Base-by-base conservation (phyloP, 2,888 invertebrate species). In the Cetonia aurata region DNA sequence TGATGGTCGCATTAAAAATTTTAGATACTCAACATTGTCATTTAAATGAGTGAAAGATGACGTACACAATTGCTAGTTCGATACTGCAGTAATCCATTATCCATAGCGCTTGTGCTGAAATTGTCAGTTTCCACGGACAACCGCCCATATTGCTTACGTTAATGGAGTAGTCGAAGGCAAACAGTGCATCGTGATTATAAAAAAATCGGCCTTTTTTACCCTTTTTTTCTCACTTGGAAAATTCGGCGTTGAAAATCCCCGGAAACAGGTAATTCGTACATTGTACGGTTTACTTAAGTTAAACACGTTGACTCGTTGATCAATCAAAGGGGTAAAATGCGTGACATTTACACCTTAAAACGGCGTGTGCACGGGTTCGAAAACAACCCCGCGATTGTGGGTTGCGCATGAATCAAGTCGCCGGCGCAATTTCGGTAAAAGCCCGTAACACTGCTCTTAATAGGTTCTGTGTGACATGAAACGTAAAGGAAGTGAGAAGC, bases 61-160 rank as follows among this genome's bases (percentile, higher is more conserved):
- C 79, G 25, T 6, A 13, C 79, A 82, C 81, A 82, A 83, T 83
- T 83, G 83, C 83, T 83, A 82, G 81, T 82, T 82, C 82, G 81
- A 83, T 83, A 83, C 83, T 83, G 82, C 82, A 83, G 82, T 84
- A 83, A 84, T 84, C 83, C 83, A 84, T 84, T 84, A 84, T 80
- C 82, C 81, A 83, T 83, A 82, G 83, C 79, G 77, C 65, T 37
- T 74, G 53, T 55, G 65, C 55, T 55, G 41, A 70, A 57, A 70
- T 65, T 59, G 70, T 50, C 65, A 70, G 66, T 55, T 66, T 55
- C 59, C 65, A 56, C 50, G 57, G 53, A 57, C 65, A 56, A 67
- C 67, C 53, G 62, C 19, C 46, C 25, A 46, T 46, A 31, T 60
- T 60, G 60, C 46, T 60, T 60, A 60, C 60, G 48, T 48, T 60